These are phyloP conservation scores for Drosophila bunnanda DNA, from an alignment of 2,888 invertebrate species.

Conservation along the genomic window DNA sequence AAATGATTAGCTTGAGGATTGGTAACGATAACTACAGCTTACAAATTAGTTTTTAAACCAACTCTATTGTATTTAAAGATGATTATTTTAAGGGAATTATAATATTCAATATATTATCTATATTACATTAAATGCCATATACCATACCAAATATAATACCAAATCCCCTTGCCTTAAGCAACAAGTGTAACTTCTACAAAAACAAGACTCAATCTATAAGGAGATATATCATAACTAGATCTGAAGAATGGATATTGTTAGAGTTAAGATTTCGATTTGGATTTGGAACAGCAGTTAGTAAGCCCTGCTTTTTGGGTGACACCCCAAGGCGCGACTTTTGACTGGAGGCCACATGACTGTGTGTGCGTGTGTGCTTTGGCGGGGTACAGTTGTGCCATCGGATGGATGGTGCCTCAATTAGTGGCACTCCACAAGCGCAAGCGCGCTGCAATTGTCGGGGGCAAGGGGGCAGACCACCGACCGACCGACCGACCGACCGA, in stretches of 20 bases:
- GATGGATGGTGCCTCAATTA: slow-evolving; percentile 76
- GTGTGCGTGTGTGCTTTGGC: slow-evolving; percentile 6
- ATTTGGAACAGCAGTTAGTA: background rate
- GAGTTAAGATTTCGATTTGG: background rate
- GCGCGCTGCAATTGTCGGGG: slow-evolving; percentile 25
- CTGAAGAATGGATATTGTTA: background rate
- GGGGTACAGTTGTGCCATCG: slow-evolving; percentile 60
- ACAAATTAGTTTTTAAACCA: no score
- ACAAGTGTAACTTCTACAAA: background rate
- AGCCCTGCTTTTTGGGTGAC: slow-evolving; percentile 6
- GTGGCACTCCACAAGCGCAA: slow-evolving; percentile 68
- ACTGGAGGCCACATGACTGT: slow-evolving; percentile 4
- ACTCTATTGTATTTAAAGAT: no score
- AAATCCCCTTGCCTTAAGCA: no score
- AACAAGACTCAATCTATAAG: background rate
- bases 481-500: no score
- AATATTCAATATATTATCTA: no score
- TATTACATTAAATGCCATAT: no score
- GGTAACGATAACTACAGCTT: no score
- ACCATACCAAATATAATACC: no score
- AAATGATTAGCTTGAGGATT: no score
- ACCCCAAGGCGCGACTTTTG: slow-evolving; percentile 15
- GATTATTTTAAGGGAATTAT: background rate
- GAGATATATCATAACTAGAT: background rate
- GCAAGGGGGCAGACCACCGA: background rate